A percentile compares a stretch with the other conserved stretches of the same genome.
phyloP scores from a whole-genome alignment of 2,797 vertebrate genomes.

The Karalla daura region DNA sequence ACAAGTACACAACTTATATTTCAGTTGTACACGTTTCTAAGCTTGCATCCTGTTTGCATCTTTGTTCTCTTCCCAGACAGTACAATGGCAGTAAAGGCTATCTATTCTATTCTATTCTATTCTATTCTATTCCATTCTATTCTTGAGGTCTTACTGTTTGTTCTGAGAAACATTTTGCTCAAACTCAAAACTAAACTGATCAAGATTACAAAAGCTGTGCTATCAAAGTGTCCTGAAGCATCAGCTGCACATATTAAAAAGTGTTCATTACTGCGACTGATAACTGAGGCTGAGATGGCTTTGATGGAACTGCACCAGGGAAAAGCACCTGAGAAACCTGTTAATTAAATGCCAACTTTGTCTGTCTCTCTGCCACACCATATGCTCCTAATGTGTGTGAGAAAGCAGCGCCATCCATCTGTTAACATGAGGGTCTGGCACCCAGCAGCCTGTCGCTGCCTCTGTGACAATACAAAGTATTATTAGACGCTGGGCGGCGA shows the following conservation, averaged over 20 bases:
- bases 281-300: neutral
- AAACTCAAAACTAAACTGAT: neutral
- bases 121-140: no score
- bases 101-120: no score
- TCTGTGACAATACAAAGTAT: neutral
- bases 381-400: slow-evolving; percentile 53
- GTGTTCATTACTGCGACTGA: neutral
- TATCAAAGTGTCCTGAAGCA: neutral
- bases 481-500: slow-evolving; percentile 1
- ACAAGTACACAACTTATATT: no score
- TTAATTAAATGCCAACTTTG: slow-evolving; percentile 48
- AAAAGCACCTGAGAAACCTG: slow-evolving; percentile 30
- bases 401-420: slow-evolving; percentile 41
- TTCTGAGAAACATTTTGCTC: no score
- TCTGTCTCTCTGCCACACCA: slow-evolving; percentile 37
- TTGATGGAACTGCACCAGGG: slow-evolving; percentile 23
- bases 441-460: slow-evolving; percentile 4
- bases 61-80: no score
- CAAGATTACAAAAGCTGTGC: neutral
- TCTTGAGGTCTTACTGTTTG: no score
- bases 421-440: slow-evolving; percentile 25
- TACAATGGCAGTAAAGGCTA: no score
- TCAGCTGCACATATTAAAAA: neutral
- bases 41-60: no score
- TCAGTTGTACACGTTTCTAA: no score